A percentile compares a stretch with the other conserved stretches of the same genome.
phyloP scores from a whole-genome alignment of 2,888 invertebrate species.

The Criorhina ranunculi region DNA sequence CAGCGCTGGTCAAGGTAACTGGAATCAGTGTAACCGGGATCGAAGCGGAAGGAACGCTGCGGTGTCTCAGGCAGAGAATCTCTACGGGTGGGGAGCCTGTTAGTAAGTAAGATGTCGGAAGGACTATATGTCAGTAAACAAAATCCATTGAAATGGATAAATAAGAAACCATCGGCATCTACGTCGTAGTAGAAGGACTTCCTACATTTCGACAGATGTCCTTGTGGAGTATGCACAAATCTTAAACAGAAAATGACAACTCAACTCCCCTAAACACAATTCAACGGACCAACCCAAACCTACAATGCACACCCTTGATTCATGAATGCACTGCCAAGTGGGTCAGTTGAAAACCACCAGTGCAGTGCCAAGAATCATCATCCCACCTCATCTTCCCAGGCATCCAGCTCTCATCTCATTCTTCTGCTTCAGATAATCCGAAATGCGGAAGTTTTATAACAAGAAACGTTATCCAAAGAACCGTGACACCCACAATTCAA shows the following conservation, averaged over 20 bases:
- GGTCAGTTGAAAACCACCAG: conserved; percentile 54
- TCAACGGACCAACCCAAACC: conserved; percentile 15
- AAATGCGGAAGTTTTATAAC: conserved; percentile 53
- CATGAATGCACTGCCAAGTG: conserved; percentile 56
- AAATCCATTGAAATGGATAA: too few species aligned
- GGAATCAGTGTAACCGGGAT: too few species aligned
- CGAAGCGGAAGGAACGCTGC: too few species aligned
- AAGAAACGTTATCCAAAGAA: conserved; percentile 43
- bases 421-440: conserved; percentile 52
- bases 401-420: conserved; percentile 49
- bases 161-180: too few species aligned
- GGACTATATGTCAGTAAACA: too few species aligned
- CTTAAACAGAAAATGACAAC: conserved; percentile 47
- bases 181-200: too few species aligned
- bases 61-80: too few species aligned
- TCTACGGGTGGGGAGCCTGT: too few species aligned
- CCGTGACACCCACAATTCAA: conserved; percentile 64
- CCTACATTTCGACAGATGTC: too few species aligned
- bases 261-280: conserved; percentile 45
- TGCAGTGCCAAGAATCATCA: conserved; percentile 69
- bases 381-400: conserved; percentile 31
- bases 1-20: too few species aligned
- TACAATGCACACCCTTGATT: conserved; percentile 6
- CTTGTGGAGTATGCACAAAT: conserved; percentile 8
- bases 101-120: too few species aligned